Conservation (phyloP, 2,888 invertebrate genomes). For the Diaprepes abbreviatus region DNA sequence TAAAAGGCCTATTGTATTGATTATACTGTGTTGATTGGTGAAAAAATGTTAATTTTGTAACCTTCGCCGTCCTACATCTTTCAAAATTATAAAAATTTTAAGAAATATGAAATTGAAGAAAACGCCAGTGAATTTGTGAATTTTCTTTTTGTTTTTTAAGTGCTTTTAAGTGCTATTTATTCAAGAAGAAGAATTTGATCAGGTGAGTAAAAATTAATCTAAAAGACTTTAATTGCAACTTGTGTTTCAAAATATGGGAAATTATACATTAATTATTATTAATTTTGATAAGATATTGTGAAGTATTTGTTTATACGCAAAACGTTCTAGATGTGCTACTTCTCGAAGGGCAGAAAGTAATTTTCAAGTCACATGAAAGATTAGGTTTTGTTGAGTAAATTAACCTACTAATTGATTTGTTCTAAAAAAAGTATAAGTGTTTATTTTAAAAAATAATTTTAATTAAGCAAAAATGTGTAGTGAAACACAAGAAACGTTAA, state of each 20-base stretch:
- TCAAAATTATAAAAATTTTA: neutral
- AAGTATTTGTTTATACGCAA: slow-evolving; percentile 20
- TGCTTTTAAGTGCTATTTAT: neutral
- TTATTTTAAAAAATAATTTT: neutral
- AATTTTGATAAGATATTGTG: slow-evolving; percentile 25
- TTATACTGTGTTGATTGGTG: slow-evolving; percentile 11
- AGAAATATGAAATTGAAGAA: neutral
- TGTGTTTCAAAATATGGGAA: neutral
- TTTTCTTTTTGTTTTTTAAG: neutral
- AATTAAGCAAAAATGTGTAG: neutral
- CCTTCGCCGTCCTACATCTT: neutral
- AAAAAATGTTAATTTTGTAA: slow-evolving; percentile 13
- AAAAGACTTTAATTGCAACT: neutral
- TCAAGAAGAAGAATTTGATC: neutral
- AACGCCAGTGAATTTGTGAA: neutral
- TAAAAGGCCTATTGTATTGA: slow-evolving; percentile 22
- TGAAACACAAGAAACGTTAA: neutral
- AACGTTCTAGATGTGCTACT: neutral
- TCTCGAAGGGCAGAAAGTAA: neutral
- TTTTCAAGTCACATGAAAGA: neutral
- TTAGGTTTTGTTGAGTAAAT: neutral
- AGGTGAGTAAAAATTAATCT: neutral
- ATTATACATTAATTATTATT: neutral
- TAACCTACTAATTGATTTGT: neutral
- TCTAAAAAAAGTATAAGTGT: neutral